Evolutionary conservation across 1,140 invertebrate genomes (phyloP).

Genomic region (Colletes latitarsis): DNA sequence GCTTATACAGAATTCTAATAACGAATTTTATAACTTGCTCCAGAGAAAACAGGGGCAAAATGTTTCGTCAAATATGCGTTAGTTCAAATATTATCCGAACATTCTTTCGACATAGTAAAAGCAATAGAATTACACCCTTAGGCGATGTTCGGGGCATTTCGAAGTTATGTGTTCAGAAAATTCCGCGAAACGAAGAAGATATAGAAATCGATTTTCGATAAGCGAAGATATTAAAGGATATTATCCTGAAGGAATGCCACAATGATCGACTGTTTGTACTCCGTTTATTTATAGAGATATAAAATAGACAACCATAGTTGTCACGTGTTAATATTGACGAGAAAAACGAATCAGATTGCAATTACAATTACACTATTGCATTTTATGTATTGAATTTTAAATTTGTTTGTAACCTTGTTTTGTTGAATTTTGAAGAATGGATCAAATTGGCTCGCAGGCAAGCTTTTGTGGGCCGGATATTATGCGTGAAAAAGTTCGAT

Average conservation of each 20-base stretch:
- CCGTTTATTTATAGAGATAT: no score
- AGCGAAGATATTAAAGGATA: not conserved
- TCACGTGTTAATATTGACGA: no score
- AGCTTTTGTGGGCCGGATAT: no score
- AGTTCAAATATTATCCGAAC: not conserved
- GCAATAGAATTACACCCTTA: not conserved
- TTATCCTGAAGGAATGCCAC: no score
- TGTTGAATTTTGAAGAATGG: no score
- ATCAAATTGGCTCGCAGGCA: not conserved
- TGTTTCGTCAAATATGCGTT: not conserved
- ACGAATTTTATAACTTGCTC: not conserved
- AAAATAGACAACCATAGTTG: no score
- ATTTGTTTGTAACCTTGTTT: no score
- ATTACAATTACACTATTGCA: no score
- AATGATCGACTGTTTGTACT: no score
- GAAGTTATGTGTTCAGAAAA: not conserved
- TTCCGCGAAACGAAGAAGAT: not conserved
- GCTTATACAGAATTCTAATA: no score
- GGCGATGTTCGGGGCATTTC: not conserved
- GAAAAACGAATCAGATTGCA: no score
- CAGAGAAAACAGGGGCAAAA: not conserved
- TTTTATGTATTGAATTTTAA: no score
- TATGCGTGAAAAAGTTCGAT: slow-evolving; percentile 5
- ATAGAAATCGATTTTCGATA: not conserved
- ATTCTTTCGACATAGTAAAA: not conserved